A percentile compares a stretch with the other conserved stretches of the same genome.
phyloP scores from a whole-genome alignment of 2,113 vertebrate genomes.

The Catharus bicknelli region DNA sequence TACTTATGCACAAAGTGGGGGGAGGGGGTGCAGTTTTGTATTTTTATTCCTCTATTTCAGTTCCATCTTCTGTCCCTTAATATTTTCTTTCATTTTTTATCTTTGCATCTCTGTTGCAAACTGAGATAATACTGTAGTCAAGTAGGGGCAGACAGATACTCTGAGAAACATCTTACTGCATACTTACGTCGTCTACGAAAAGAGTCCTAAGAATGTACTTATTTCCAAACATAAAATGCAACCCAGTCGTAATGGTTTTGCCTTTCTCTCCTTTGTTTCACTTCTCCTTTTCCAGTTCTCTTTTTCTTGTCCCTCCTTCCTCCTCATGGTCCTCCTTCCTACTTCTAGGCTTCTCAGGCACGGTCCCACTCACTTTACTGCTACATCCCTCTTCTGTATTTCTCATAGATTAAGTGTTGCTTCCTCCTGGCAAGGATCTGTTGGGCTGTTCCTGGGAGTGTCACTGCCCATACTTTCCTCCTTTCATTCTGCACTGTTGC shows the following conservation, averaged over 20 bases:
- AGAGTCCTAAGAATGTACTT: background rate
- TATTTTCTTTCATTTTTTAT: background rate
- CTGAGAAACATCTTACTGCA: background rate
- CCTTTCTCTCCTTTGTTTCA: background rate
- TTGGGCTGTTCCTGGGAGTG: background rate
- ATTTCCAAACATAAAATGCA: background rate
- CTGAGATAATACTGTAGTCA: background rate
- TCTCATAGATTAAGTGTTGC: background rate
- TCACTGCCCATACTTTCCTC: background rate
- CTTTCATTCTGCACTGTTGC: background rate
- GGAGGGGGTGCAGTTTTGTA: fast-evolving
- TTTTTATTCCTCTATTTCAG: background rate
- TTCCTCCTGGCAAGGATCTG: background rate
- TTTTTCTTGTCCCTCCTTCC: background rate
- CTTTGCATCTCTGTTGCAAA: background rate
- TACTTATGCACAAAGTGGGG: background rate
- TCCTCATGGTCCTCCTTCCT: background rate
- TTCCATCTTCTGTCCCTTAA: background rate
- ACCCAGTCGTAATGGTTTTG: background rate
- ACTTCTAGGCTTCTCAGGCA: background rate
- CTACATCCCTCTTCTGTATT: background rate
- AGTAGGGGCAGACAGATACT: background rate
- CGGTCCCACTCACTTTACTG: background rate
- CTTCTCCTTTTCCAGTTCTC: background rate
- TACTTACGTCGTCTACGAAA: background rate